Evolutionary conservation across 35 echinoderm and acorn worm genomes (phyloP).

Genomic region (Lytechinus pictus): DNA sequence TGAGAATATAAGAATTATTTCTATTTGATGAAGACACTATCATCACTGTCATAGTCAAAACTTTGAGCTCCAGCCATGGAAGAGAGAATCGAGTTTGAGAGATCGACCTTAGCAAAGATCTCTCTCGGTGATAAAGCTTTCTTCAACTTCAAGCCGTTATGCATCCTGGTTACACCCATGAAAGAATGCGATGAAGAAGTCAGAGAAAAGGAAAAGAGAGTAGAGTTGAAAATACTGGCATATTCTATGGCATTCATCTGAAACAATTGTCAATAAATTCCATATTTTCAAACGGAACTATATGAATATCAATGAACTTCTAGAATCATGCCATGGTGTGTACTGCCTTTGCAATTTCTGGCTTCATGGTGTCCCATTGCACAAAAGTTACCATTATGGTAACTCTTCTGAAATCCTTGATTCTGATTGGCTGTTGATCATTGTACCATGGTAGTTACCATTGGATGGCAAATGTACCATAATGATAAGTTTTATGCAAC

Average conservation of each 20-base stretch:
- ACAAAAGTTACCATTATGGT: too few species aligned
- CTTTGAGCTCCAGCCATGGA: slow-evolving; percentile 17
- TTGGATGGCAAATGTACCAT: too few species aligned
- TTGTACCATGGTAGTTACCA: too few species aligned
- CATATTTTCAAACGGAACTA: too few species aligned
- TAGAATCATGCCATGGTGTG: too few species aligned
- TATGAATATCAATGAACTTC: too few species aligned
- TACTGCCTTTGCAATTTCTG: too few species aligned
- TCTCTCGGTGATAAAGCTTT: neutral
- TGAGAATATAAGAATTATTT: neutral
- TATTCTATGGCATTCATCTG: neutral
- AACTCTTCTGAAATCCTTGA: too few species aligned
- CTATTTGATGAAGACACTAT: slow-evolving; percentile 44
- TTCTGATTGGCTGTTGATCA: too few species aligned
- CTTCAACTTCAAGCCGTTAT: neutral
- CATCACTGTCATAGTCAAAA: slow-evolving; percentile 38
- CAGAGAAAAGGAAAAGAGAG: neutral
- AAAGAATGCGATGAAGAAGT: neutral
- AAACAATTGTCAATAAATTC: too few species aligned
- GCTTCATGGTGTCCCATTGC: too few species aligned
- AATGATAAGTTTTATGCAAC: too few species aligned
- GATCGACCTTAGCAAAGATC: neutral
- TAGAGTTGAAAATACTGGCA: neutral
- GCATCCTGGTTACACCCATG: neutral
- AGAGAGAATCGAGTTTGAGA: neutral